Conservation (phyloP, 2,113 vertebrate species). For the Zapornia atra region DNA sequence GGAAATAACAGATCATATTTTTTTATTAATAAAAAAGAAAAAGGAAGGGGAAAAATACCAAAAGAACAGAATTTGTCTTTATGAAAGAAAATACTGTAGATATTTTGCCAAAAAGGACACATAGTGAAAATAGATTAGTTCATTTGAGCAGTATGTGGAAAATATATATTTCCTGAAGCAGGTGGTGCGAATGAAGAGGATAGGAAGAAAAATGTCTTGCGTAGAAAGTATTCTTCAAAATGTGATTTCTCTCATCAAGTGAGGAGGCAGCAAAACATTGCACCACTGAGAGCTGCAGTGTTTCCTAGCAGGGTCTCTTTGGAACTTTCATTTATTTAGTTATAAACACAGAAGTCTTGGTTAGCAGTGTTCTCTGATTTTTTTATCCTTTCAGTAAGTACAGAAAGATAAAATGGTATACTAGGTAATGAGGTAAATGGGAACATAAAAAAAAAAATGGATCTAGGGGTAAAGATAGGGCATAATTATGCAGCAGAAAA, state of each 20-base stretch:
- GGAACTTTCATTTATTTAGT: constrained; percentile 17
- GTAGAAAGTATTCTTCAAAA: constrained; percentile 78
- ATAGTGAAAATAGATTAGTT: constrained; percentile 85
- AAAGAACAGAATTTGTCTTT: constrained; percentile 79
- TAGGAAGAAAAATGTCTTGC: constrained; percentile 79
- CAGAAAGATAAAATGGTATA: constrained; percentile 47
- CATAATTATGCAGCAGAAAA: neutral
- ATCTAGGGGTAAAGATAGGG: neutral
- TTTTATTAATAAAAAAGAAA: constrained; percentile 61
- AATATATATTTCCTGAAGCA: constrained; percentile 82
- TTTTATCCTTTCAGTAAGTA: constrained; percentile 23
- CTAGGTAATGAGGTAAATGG: constrained; percentile 56
- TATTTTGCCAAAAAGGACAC: constrained; percentile 82
- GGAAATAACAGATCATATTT: constrained; percentile 67
- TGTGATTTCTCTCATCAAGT: constrained; percentile 77
- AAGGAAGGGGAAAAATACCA: constrained; percentile 45
- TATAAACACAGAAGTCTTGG: neutral
- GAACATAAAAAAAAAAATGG: neutral
- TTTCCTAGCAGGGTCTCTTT: constrained; percentile 55
- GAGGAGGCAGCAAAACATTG: constrained; percentile 72
- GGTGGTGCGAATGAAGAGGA: constrained; percentile 76
- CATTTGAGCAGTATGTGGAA: constrained; percentile 79
- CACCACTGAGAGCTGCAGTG: constrained; percentile 51
- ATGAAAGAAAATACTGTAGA: constrained; percentile 80
- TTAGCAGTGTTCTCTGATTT: neutral